Conservation (phyloP, 2,113 vertebrate species). For the Labeo catla region DNA sequence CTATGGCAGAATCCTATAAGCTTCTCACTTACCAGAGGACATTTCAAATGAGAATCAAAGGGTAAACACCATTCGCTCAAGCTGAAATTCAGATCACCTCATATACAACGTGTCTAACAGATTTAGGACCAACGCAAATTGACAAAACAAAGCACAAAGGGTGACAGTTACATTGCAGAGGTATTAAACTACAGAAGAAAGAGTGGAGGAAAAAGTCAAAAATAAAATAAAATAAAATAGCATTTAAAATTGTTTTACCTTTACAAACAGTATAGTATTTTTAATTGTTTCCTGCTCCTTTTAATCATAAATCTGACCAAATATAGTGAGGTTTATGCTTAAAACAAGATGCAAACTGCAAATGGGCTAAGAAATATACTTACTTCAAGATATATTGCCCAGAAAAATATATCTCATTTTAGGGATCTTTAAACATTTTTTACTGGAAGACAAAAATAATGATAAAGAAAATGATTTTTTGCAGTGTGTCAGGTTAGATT, state of each 20-base stretch:
- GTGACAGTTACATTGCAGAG: neutral
- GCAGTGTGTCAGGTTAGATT: neutral
- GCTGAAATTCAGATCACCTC: neutral
- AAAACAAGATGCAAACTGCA: neutral
- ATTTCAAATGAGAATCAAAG: neutral
- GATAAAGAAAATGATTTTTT: neutral
- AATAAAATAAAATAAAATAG: neutral
- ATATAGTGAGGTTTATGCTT: neutral
- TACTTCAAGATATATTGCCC: neutral
- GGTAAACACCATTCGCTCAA: neutral
- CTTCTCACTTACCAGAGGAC: constrained; percentile 8
- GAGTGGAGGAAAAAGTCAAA: neutral
- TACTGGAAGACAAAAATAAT: neutral
- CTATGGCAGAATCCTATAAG: constrained; percentile 3
- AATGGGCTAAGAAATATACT: neutral
- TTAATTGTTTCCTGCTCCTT: neutral
- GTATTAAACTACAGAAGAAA: neutral
- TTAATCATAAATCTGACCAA: neutral
- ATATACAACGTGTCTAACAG: neutral
- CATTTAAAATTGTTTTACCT: neutral
- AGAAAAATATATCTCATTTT: neutral
- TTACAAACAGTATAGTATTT: neutral
- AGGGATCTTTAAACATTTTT: neutral
- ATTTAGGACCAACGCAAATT: neutral
- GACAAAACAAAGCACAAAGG: neutral